These are phyloP conservation scores for Procambarus clarkii DNA, from an alignment of 1,140 invertebrate genomes.

Conservation along the genomic window DNA sequence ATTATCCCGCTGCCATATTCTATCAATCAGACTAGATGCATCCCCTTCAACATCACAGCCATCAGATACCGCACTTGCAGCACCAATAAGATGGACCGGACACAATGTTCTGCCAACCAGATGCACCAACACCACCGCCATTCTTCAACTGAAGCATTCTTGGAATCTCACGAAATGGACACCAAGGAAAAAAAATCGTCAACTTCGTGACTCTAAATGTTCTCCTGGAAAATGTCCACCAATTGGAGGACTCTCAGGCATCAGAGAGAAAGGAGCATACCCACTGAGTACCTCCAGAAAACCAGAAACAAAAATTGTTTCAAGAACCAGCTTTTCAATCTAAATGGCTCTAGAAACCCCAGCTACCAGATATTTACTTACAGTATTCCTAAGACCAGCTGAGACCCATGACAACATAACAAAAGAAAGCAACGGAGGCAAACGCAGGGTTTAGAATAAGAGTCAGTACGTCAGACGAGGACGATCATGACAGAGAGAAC, in stretches of 20 bases:
- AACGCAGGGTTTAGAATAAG: neutral
- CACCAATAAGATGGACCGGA: neutral
- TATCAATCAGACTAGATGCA: too few species aligned
- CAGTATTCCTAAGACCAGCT: neutral
- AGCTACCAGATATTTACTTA: neutral
- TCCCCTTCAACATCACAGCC: too few species aligned
- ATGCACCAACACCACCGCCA: too few species aligned
- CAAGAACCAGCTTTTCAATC: neutral
- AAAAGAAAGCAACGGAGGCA: neutral
- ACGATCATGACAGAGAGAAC: neutral
- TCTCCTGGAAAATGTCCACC: neutral
- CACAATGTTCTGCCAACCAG: neutral
- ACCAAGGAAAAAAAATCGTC: neutral
- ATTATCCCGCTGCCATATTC: too few species aligned
- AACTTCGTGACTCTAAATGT: neutral
- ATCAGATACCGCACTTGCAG: too few species aligned
- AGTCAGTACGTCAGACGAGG: neutral
- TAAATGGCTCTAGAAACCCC: neutral
- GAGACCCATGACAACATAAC: neutral
- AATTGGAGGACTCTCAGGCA: neutral
- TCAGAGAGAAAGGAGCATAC: neutral
- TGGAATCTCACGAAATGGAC: neutral
- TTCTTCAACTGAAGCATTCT: neutral
- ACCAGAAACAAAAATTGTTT: too few species aligned
- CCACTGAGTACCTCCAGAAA: neutral